These are phyloP conservation scores for Nothocercus nigrocapillus DNA, from an alignment of 2,113 vertebrate species.

Conservation along the genomic window DNA sequence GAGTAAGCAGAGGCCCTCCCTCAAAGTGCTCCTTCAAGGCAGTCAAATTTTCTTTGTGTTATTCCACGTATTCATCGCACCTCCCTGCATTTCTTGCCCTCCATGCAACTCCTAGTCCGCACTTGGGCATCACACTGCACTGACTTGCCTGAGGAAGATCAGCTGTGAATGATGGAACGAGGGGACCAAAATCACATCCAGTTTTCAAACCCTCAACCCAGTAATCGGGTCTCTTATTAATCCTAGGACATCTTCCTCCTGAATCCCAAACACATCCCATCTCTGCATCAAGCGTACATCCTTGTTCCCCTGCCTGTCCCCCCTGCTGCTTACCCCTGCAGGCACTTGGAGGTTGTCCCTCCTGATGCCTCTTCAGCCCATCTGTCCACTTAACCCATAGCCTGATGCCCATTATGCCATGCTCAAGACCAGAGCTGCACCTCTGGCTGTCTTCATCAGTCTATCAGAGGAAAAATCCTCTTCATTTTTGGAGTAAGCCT, in stretches of 20 bases:
- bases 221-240: background rate
- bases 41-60: accelerated
- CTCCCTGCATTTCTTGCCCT: background rate
- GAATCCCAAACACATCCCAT: background rate
- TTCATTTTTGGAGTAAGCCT: background rate
- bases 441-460: background rate
- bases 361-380: background rate
- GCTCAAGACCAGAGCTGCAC: background rate
- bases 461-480: accelerated
- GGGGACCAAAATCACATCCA: background rate
- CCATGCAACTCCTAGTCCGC: background rate
- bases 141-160: background rate
- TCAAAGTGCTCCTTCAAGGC: accelerated
- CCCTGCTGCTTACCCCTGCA: background rate
- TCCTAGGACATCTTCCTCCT: background rate
- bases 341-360: background rate
- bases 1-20: background rate
- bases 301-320: background rate
- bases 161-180: accelerated
- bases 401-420: accelerated
- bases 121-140: accelerated
- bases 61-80: accelerated
- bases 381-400: accelerated
- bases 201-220: background rate
- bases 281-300: background rate